Base-by-base conservation (phyloP, 2,797 vertebrate species). In the Lacerta viridis region DNA sequence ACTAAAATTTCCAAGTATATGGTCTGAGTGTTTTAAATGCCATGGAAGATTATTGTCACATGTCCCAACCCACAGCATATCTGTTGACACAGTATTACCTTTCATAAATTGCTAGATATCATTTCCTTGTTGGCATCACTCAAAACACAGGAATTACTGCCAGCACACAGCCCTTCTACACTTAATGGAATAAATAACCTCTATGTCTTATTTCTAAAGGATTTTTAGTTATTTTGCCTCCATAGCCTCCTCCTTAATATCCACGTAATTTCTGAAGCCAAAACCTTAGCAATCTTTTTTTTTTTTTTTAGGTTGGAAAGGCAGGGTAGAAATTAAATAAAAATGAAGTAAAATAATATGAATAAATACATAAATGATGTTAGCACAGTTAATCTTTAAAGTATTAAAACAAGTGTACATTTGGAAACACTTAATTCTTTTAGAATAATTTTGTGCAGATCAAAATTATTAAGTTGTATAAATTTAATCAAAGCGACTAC, bases 131-230 rank as follows among this genome's bases (percentile, higher is more conserved):
- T 93, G 93, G 84, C 75, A 41, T 84, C 80, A 89, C 72, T 93
- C 90, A 90, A 87, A 96, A 95, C 87, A 93, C n/a, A 86, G 84
- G 82, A 94, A 92, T 87, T 89, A 92, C 0, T 87, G 83, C 78
- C 64, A 89, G 92, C 83, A 95, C 89, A 88, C 75, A 93, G 89
- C 27, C 11, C 66, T 88, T 89, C 85, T 0, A 78, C 17, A 50
- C 80, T 94, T 94, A 92, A 94, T 90, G 91, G 95, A 94, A 92
- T 92, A 94, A 95, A 88, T 90, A 95, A 90, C 27, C 36, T 85
- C 84, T 91, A 89, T 0, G 0, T 71, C 50, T 92, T n/a, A 17
- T 87, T 83, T 83, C 92, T 90, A 93, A 91, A 94, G 84, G 77
- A 84, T 55, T 88, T 88, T 88, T 74, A 33, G 64, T 90, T 92